Base-by-base conservation (phyloP, 2,797 vertebrate genomes). In the Macropodus opercularis region DNA sequence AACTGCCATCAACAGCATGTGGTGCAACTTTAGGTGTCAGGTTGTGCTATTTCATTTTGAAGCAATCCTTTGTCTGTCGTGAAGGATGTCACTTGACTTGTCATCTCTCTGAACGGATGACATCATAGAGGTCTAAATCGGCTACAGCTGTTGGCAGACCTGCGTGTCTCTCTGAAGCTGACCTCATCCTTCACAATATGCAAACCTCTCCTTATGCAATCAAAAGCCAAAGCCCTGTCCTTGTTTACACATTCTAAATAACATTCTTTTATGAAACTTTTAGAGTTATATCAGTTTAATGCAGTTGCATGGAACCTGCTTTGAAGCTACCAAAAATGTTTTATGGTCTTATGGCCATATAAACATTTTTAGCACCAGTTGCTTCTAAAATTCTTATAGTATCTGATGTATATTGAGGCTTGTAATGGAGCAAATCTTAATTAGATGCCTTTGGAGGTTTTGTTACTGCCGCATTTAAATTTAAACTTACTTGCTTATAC, bases 81-180 rank as follows among this genome's bases (percentile, higher is more conserved):
- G 78, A 84, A 40, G 72, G 74, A 84, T 86, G 85, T 83, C 84
- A 74, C 78, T 76, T 81, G 77, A 89, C 86, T 85, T 86, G 81
- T 83, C 85, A 83, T 87, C 83, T 59, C 69, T 48, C 61, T 23
- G 66, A 63, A 58, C 41, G 53, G 39, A 53, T 90, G 85, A 86
- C 83, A 77, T 89, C 88, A 89, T 73, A 4, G 59, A 6, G 27
- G 57, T 87, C 86, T 89, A 90, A 91, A 90, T 91, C 77, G 71
- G 88, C 78, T 52, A 1, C 80, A 43, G 62, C 57, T 29, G 46
- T 74, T 66, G 66, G 74, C 72, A 64, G 43, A 70, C 47, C 21
- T 15, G 36, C 46, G n/a, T 14, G 42, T 75, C 66, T 61, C 52
- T 44, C 49, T 61, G 40, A 77, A 52, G 41, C 40, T 15, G 24